Percentiles rank a stretch among this genome's conserved stretches.
These are phyloP conservation scores for Chaitophorus viminalis DNA, from an alignment of 2,888 invertebrate species.

Conservation along the genomic window DNA sequence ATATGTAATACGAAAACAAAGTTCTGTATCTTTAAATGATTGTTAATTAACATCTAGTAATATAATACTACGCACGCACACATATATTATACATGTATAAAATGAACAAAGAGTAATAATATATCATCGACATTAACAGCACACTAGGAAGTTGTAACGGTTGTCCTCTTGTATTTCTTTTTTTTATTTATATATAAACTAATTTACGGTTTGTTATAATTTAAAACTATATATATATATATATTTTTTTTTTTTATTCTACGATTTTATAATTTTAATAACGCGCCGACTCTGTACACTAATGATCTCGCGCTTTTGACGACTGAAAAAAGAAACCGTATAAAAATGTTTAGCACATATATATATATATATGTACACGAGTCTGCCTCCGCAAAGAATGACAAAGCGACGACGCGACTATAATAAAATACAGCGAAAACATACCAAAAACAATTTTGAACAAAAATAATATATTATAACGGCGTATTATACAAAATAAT, in stretches of 20 bases:
- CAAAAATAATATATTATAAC: neutral
- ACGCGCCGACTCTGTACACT: neutral
- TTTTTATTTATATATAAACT: neutral
- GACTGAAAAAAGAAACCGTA: neutral
- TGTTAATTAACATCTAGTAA: neutral
- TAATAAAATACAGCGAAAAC: neutral
- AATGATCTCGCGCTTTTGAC: slow-evolving; percentile 9
- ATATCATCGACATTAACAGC: neutral
- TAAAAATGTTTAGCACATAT: slow-evolving; percentile 1
- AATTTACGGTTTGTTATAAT: slow-evolving; percentile 31
- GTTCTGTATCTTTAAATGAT: neutral
- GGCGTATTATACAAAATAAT: neutral
- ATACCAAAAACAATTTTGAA: slow-evolving; percentile 5
- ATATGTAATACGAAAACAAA: too few species aligned
- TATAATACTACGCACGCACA: neutral
- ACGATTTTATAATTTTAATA: slow-evolving; percentile 41
- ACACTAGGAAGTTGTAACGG: slow-evolving; percentile 13
- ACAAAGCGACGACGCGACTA: neutral
- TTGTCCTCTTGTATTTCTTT: neutral
- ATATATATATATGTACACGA: neutral
- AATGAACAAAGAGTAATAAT: neutral
- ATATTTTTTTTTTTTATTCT: neutral
- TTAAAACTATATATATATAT: too few species aligned
- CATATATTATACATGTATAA: neutral
- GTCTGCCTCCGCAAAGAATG: neutral